Evolutionary conservation across 2,113 vertebrate genomes (phyloP), one percentile per base, ranked within the genome.

Genomic region (Brachypteracias leptosomus): DNA sequence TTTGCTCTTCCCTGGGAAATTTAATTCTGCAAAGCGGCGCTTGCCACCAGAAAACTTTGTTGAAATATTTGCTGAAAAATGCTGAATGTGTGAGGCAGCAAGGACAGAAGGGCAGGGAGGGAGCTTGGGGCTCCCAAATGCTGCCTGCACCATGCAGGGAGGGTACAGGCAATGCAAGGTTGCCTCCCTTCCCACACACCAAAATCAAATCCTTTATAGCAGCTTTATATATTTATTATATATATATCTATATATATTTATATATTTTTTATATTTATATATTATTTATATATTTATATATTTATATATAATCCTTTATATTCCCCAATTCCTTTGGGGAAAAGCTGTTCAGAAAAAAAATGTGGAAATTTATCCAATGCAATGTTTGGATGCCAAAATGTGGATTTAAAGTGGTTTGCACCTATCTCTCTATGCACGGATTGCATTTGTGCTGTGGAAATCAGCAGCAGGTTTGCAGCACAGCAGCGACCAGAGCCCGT

Each of bases 361-460:
- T 3, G 65, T 21, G 21, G 44, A 80, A 96, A 75, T 87, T 52
- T 9, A 84, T 10, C 78, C 47, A 44, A 36, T 0, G 1, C 10
- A 15, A 4, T 5, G 10, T 59, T 65, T 38, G 51, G 52, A 44
- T 47, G 19, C 11, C 46, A 3, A 90, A 93, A 74, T 2, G 16
- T 3, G 5, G 62, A 26, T 88, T 57, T 63, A 22, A 75, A 14
- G 26, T 24, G 31, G 42, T 74, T 79, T 54, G 33, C 38, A 10
- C 25, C 6, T 9, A 3, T 59, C 15, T 31, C 31, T 54, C 36
- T 8, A 1, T 1, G 7, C 46, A 22, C 0, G 0, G 51, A 5
- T 31, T 0, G 1, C 12, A 14, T 63, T 66, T 71, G 35, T 20
- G 35, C 12, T 13, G 54, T 46, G 33, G 61, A 42, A 92, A 66